phyloP scores from a whole-genome alignment of 2,797 vertebrate genomes.

The Argyrosomus regius region DNA sequence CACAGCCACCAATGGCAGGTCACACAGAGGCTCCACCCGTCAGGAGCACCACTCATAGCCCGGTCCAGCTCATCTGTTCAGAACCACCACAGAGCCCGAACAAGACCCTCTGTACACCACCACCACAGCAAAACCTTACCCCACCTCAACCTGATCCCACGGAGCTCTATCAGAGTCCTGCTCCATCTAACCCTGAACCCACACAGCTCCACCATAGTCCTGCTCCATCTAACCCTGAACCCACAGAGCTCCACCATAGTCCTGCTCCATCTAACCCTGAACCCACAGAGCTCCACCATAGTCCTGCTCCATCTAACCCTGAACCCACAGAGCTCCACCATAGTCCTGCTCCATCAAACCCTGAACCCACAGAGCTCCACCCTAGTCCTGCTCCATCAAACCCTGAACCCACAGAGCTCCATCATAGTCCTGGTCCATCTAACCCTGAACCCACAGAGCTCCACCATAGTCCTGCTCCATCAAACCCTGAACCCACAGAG shows the following conservation, averaged over 20 bases:
- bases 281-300: background rate
- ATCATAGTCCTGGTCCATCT: too few relatives aligned
- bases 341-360: too few relatives aligned
- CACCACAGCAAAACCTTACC: constrained; percentile 3
- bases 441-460: background rate
- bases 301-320: background rate
- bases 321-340: too few relatives aligned
- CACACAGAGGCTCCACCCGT: constrained; percentile 16
- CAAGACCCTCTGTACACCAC: background rate
- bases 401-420: too few relatives aligned
- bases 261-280: background rate
- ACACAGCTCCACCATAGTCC: background rate
- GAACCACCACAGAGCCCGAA: constrained; percentile 38
- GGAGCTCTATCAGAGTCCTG: background rate
- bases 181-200: fast-evolving
- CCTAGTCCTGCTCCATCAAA: too few relatives aligned
- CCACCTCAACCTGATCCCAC: background rate
- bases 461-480: background rate
- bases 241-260: background rate
- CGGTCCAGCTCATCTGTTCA: constrained; percentile 1
- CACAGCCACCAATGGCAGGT: constrained; percentile 1
- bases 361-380: too few relatives aligned
- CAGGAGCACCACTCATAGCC: constrained; percentile 13
- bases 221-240: fast-evolving
- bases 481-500: too few relatives aligned